Percentiles rank a stretch among this genome's conserved stretches.
These are phyloP conservation scores for Campopleginae sp. DNA, from an alignment of 2,888 invertebrate genomes.

Conservation along the genomic window DNA sequence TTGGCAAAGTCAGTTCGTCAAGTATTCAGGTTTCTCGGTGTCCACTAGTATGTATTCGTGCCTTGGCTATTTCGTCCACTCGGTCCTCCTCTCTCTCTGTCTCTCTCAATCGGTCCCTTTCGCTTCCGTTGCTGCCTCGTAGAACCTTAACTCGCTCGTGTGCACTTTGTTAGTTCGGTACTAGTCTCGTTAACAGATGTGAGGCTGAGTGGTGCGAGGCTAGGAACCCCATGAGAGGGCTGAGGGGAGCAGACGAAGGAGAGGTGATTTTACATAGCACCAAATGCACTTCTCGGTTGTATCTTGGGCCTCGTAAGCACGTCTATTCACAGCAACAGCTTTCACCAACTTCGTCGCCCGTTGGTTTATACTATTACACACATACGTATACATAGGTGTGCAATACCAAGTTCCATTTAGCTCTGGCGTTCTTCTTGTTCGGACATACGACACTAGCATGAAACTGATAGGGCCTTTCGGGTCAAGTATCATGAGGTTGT, in stretches of 20 bases:
- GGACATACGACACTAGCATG: slow-evolving; percentile 43
- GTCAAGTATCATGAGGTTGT: slow-evolving; percentile 32
- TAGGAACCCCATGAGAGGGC: slow-evolving; percentile 27
- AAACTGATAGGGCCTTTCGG: slow-evolving; percentile 59
- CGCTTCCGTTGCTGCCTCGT: neutral
- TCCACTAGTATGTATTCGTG: neutral
- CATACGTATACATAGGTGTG: neutral
- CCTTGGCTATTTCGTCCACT: slow-evolving; percentile 20
- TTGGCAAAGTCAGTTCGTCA: slow-evolving; percentile 28
- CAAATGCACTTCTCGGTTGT: slow-evolving; percentile 57
- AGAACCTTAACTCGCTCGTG: slow-evolving; percentile 41
- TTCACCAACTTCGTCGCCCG: slow-evolving; percentile 58
- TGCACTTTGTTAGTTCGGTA: slow-evolving; percentile 62
- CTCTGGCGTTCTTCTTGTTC: slow-evolving; percentile 43
- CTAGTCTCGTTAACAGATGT: slow-evolving; percentile 58
- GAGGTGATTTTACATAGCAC: slow-evolving; percentile 38
- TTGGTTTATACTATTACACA: slow-evolving; percentile 29
- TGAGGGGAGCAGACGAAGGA: neutral
- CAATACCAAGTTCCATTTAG: slow-evolving; percentile 40
- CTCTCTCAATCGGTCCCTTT: slow-evolving; percentile 42
- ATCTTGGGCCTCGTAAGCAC: slow-evolving; percentile 28
- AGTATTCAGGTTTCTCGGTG: slow-evolving; percentile 20
- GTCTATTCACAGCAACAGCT: slow-evolving; percentile 53
- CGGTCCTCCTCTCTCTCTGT: no score
- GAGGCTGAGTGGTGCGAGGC: slow-evolving; percentile 55